Conservation (phyloP, 2,888 invertebrate genomes). For the Sicus ferrugineus region DNA sequence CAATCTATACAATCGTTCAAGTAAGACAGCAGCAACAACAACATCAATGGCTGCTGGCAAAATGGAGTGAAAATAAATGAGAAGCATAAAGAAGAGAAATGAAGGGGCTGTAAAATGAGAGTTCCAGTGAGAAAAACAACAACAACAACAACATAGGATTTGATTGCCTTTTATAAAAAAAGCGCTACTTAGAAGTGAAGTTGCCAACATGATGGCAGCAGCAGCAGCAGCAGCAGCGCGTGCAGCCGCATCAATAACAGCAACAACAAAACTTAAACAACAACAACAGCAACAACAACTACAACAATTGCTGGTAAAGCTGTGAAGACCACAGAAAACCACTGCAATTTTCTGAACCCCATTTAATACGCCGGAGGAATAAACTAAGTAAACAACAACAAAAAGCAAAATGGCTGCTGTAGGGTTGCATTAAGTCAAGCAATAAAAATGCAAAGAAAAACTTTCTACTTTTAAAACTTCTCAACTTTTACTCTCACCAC, state of each 20-base stretch:
- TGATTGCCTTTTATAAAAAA: conserved; percentile 12
- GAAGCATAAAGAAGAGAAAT: conserved; percentile 17
- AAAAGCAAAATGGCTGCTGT: neutral
- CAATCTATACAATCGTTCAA: neutral
- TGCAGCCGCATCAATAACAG: neutral
- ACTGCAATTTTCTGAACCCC: neutral
- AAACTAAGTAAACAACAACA: neutral
- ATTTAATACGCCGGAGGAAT: conserved; percentile 4
- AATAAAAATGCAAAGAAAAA: neutral
- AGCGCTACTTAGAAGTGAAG: neutral
- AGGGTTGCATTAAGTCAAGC: conserved; percentile 22
- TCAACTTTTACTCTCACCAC: neutral
- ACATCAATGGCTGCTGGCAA: neutral
- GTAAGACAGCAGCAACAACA: conserved; percentile 1
- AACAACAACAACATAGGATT: neutral
- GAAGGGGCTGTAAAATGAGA: neutral
- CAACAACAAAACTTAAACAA: too few species aligned
- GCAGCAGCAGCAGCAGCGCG: neutral
- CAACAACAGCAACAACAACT: neutral
- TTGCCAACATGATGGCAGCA: conserved; percentile 10
- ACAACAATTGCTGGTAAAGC: neutral
- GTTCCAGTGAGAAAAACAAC: neutral
- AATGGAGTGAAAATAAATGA: conserved; percentile 16
- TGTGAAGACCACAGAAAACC: neutral
- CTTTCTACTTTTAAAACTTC: neutral